Conservation (phyloP, 2,888 invertebrate species). For the Aproaerema taeniolella region DNA sequence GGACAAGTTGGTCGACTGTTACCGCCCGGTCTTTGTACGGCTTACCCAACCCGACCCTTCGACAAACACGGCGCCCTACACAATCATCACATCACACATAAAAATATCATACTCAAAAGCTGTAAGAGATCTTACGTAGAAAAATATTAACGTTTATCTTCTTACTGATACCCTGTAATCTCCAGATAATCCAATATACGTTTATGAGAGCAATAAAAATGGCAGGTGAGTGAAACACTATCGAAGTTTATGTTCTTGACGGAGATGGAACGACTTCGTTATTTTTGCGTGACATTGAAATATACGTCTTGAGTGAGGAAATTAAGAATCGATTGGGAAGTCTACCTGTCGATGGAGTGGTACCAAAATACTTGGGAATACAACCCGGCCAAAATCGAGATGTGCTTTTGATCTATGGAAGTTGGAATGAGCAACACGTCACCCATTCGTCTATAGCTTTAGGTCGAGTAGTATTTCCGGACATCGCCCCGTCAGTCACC, state of each 20-base stretch:
- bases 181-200: conserved; percentile 3
- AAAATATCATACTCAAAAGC: conserved; percentile 7
- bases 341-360: conserved; percentile 53
- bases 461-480: conserved; percentile 47
- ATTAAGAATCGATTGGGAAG: conserved; percentile 29
- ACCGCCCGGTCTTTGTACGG: conserved; percentile 32
- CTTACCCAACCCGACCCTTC: conserved; percentile 18
- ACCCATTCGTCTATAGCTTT: too few species aligned
- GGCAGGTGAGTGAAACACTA: conserved; percentile 9
- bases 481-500: conserved; percentile 25
- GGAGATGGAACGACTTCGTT: conserved; percentile 17
- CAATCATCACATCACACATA: conserved; percentile 24
- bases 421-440: too few species aligned
- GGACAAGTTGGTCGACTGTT: conserved; percentile 42
- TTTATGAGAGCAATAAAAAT: conserved; percentile 8
- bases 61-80: conserved; percentile 33
- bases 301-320: conserved; percentile 23
- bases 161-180: neutral
- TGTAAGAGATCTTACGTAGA: conserved; percentile 8
- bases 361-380: conserved; percentile 58
- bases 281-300: conserved; percentile 12
- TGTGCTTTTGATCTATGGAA: too few species aligned
- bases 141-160: conserved; percentile 9
- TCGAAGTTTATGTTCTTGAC: conserved; percentile 18
- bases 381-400: conserved; percentile 34